Percentiles rank a stretch among this genome's conserved stretches.
Conservation (phyloP, 2,888 invertebrate species). For the Resseliella maxima region DNA sequence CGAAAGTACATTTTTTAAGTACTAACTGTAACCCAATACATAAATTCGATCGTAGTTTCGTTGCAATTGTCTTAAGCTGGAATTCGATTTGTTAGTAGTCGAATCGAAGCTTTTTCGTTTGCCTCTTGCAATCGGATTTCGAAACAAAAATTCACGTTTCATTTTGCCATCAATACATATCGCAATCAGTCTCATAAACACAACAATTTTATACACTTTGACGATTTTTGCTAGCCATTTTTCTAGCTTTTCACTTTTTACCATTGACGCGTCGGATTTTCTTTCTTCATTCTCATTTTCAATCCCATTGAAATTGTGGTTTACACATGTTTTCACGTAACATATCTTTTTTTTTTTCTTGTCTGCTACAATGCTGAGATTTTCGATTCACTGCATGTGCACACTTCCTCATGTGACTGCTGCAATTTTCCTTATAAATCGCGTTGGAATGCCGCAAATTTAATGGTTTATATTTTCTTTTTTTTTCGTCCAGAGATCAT, state of each 20-base stretch:
- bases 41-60: conserved; percentile 1
- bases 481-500: background rate
- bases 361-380: background rate
- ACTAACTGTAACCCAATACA: background rate
- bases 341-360: background rate
- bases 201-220: background rate
- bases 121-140: background rate
- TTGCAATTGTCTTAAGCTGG: background rate
- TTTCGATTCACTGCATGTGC: conserved; percentile 11
- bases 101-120: background rate
- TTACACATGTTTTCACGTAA: background rate
- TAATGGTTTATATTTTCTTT: conserved; percentile 5
- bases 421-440: background rate
- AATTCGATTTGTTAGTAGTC: background rate
- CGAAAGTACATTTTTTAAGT: background rate
- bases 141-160: background rate
- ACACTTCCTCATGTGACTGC: background rate
- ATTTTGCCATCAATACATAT: background rate
- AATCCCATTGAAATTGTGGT: background rate
- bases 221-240: background rate
- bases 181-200: background rate
- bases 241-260: background rate
- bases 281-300: background rate
- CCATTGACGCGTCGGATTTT: conserved; percentile 12
- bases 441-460: conserved; percentile 10